Percentiles rank a stretch among this genome's conserved stretches.
Conservation (phyloP, 2,113 vertebrate species). For the Oceanodroma tethys region DNA sequence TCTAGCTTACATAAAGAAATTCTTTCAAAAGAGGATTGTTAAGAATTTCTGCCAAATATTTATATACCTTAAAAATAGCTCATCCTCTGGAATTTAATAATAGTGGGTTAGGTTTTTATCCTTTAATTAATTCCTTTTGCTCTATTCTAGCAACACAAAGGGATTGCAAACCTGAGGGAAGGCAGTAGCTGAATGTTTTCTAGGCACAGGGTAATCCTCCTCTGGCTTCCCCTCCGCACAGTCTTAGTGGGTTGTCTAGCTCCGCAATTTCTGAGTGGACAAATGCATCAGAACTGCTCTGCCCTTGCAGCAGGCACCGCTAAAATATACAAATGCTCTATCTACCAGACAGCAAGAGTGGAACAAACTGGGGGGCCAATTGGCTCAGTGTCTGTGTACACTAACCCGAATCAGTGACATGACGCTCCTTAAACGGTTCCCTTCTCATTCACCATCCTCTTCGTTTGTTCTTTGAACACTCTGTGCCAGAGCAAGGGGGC, state of each 20-base stretch:
- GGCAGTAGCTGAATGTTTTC: background rate
- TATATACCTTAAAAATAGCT: conserved; percentile 37
- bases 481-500: background rate
- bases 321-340: background rate
- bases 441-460: background rate
- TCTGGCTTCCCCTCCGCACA: background rate
- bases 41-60: conserved; percentile 38
- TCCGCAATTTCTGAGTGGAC: background rate
- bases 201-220: background rate
- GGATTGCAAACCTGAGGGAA: background rate
- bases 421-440: accelerated
- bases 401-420: background rate
- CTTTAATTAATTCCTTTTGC: conserved; percentile 43
- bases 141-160: background rate
- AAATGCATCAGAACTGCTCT: background rate
- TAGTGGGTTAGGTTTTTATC: conserved; percentile 2
- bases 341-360: background rate
- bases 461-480: background rate
- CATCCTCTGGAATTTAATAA: conserved; percentile 47
- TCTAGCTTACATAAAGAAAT: background rate
- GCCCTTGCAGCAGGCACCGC: background rate
- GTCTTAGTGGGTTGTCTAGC: background rate
- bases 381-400: background rate
- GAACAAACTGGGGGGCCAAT: background rate
- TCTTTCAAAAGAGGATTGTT: background rate